Base-by-base conservation (phyloP, 2,888 invertebrate genomes). In the Lasioglossum malachurum region DNA sequence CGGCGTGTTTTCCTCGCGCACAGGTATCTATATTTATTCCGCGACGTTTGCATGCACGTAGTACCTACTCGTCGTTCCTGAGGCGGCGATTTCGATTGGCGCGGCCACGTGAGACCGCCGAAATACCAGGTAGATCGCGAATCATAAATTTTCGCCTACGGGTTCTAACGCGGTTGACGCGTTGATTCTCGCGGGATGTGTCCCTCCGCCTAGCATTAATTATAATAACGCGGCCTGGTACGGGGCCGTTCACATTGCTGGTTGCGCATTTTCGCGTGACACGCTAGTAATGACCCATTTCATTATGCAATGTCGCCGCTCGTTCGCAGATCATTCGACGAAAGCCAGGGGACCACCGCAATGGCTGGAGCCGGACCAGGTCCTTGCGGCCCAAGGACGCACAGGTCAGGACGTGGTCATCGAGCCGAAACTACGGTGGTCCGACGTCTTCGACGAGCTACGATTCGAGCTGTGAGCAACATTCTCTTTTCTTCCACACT, bases 391-490 rank as follows among this genome's bases (percentile, higher is more conserved):
- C 64, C 91, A 88, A 60, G 94, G 92, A 71, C 88, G 89, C n/a
- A 73, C 86, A 16, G 94, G 92, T 69, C 93, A 94, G 64, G 94
- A 95, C 82, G 78, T 94, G 80, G 86, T 94, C 41, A n/a, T 94
- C 71, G 92, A 94, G 80, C 75, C 94, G 72, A 93, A 94, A 79
- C 89, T 95, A 60, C 84, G 89, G n/a, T 87, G 91, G 46, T 80
- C 91, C 74, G 92, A 92, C 78, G 89, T 91, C 79, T 89, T 90
- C 67, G 92, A 93, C 60, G 91, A 93, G 78, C 88, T 94, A 75
- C 90, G 89, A 87, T 94, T 94, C 83, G 91, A 93, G 87, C 78
- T 95, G 95, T 95, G 82, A 94, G 95, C 93, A 74, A 60, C 1
- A 4, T 14, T 27, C 14, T 14, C 60, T 16, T 12, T 27, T 46